phyloP scores from a whole-genome alignment of 2,113 vertebrate genomes.

The Canis aureus region DNA sequence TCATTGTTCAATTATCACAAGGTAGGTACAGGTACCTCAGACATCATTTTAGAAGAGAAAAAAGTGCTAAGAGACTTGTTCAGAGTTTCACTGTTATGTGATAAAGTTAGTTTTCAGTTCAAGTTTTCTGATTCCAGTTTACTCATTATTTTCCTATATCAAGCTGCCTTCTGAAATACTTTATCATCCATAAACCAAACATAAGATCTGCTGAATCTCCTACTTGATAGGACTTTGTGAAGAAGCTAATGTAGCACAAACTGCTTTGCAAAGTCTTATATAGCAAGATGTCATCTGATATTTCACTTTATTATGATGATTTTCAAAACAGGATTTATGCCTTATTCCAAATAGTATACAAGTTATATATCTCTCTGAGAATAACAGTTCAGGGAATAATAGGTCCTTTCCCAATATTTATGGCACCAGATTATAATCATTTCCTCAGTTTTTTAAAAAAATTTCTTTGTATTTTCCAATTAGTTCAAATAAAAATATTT shows the following conservation, averaged over 20 bases:
- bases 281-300: not conserved
- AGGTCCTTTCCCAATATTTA: not conserved
- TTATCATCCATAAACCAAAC: not conserved
- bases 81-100: not conserved
- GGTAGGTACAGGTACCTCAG: not conserved
- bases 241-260: slow-evolving; percentile 1
- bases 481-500: slow-evolving; percentile 2
- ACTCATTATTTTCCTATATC: slow-evolving; percentile 43
- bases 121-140: not conserved
- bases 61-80: not conserved
- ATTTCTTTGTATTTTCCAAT: not conserved
- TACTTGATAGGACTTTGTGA: not conserved
- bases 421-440: not conserved
- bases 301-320: slow-evolving; percentile 38
- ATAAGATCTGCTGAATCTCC: not conserved
- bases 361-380: not conserved
- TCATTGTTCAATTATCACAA: not conserved
- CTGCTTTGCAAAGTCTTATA: not conserved
- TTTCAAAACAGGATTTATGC: slow-evolving; percentile 1
- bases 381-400: not conserved
- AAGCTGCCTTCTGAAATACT: slow-evolving; percentile 3
- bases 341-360: not conserved
- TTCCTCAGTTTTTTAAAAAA: not conserved
- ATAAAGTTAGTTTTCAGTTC: slow-evolving; percentile 22
- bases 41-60: not conserved